Evolutionary conservation across 2,113 vertebrate species (phyloP).

Genomic region (Festucalex cinctus): DNA sequence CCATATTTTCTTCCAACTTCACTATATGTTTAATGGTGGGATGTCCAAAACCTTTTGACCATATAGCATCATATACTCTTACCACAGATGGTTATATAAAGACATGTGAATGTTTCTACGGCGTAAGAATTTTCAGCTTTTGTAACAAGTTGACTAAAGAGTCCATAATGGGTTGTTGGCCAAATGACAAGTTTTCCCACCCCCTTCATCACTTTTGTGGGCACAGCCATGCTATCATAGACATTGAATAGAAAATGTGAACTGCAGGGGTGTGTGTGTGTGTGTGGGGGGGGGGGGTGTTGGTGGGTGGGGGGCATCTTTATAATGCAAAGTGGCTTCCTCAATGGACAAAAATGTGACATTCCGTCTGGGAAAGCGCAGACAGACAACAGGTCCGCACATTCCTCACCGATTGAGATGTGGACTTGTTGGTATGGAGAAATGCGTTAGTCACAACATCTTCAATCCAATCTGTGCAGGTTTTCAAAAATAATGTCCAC

Average conservation of each 20-base stretch:
- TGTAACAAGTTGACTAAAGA: conserved; percentile 36
- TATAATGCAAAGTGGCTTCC: conserved; percentile 76
- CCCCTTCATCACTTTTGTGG: conserved; percentile 35
- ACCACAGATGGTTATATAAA: too few species aligned
- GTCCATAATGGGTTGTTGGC: conserved; percentile 32
- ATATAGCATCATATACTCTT: too few species aligned
- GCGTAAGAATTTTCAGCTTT: conserved; percentile 5
- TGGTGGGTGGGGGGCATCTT: conserved; percentile 67
- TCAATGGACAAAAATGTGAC: conserved; percentile 69
- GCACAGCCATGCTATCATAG: conserved; percentile 59
- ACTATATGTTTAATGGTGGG: too few species aligned
- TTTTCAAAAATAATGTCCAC: conserved; percentile 27
- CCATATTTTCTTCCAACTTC: too few species aligned
- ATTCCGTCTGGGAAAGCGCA: conserved; percentile 56
- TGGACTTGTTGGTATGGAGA: conserved; percentile 31
- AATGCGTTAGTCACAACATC: conserved; percentile 44
- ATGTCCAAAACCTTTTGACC: too few species aligned
- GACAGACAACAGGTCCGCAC: conserved; percentile 41
- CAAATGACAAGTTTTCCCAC: conserved; percentile 29
- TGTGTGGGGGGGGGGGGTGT: conserved; percentile 53
- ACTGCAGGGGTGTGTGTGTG: conserved; percentile 33
- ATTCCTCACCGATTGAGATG: conserved; percentile 56
- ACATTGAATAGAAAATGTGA: conserved; percentile 59
- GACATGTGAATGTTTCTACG: neutral
- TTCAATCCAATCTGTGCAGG: conserved; percentile 31